Base-by-base conservation (phyloP, 2,888 invertebrate genomes). In the Epistrophe grossulariae region DNA sequence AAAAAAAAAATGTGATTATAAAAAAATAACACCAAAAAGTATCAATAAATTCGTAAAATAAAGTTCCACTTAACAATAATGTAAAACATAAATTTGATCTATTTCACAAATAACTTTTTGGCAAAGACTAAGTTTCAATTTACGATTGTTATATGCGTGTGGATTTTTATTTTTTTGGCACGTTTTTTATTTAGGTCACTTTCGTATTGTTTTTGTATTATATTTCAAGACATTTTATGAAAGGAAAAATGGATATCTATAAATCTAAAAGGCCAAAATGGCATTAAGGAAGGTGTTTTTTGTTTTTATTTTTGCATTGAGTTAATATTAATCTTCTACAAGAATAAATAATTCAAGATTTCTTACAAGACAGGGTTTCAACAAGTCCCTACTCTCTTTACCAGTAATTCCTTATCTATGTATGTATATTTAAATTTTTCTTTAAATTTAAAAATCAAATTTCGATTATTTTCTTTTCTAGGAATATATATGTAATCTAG, bases 171-270 rank as follows among this genome's bases (percentile, higher is more conserved):
- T 50, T 62, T 50, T 50, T 60, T 80, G 84, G 79, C 84, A 84
- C 62, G 57, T 3, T 40, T 55, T 60, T 17, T 19, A 84, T 76
- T 31, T 84, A 71, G 84, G 80, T 84, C 80, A 80, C n/a, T 48
- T 28, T n/a, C 45, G 15, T 13, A 8, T 76, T 59, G 57, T 45
- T 68, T 10, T n/a, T 66, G 43, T 31, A 52, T 60, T 6, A 45
- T 17, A 11, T 17, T 19, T 11, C 13, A 10, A 10, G 10, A 17
- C 38, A 11, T 64, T 45, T 24, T 9, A 48, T 48, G n/a, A 15
- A 24, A 0, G 15, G 15, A 19, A 15, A 50, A 38, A 17, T 31
- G 10, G 38, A 68, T 55, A 55, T 62, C 40, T 19, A 50, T 17
- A 66, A 48, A 66, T 48, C 35, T 35, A 2, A 35, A 17, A 66